phyloP scores from a whole-genome alignment of 2,797 vertebrate genomes.

The Acanthurus lineatus region DNA sequence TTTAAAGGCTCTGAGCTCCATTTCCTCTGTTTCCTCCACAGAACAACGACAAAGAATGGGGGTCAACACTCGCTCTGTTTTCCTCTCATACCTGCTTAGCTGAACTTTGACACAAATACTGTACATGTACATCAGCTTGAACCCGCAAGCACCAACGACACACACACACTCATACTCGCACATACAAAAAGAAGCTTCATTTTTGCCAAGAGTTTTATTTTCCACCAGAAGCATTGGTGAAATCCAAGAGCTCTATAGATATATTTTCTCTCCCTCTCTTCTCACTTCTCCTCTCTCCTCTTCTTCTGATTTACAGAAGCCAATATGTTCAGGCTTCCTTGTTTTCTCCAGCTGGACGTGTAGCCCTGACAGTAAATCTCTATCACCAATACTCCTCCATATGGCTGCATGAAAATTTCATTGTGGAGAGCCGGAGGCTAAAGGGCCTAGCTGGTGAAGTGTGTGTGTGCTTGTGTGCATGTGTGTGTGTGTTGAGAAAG shows the following conservation, averaged over 20 bases:
- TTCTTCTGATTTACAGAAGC: slow-evolving; percentile 91
- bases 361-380: slow-evolving; percentile 94
- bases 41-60: slow-evolving; percentile 57
- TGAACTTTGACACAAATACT: slow-evolving; percentile 65
- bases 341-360: slow-evolving; percentile 94
- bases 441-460: slow-evolving; percentile 87
- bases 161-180: not conserved
- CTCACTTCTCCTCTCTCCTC: slow-evolving; percentile 70
- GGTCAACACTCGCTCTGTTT: slow-evolving; percentile 59
- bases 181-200: slow-evolving; percentile 1
- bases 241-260: slow-evolving; percentile 23
- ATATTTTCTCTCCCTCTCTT: slow-evolving; percentile 11
- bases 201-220: slow-evolving; percentile 14
- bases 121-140: not conserved
- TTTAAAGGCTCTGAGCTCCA: slow-evolving; percentile 66
- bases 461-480: slow-evolving; percentile 29
- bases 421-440: slow-evolving; percentile 92
- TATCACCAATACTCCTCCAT: slow-evolving; percentile 96
- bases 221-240: slow-evolving; percentile 12
- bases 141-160: not conserved
- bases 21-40: slow-evolving; percentile 68
- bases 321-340: slow-evolving; percentile 96
- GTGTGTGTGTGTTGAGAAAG: slow-evolving; percentile 13
- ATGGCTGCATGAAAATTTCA: slow-evolving; percentile 98
- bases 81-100: slow-evolving; percentile 54